Conservation (phyloP, 2,888 invertebrate species). For the Prenolepis imparis region DNA sequence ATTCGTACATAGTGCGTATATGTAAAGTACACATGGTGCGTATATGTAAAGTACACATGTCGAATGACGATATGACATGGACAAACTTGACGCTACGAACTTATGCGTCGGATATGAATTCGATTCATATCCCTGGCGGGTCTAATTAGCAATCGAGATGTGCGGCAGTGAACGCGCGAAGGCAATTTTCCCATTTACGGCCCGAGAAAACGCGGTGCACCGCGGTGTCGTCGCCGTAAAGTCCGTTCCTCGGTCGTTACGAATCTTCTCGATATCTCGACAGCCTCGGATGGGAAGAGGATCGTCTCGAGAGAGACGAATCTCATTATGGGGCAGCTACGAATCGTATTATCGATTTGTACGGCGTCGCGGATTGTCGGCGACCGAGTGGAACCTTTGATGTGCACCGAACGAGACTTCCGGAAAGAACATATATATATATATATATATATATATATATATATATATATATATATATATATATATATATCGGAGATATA, state of each 20-base stretch:
- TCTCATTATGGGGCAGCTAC: slow-evolving; percentile 71
- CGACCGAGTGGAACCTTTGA: slow-evolving; percentile 73
- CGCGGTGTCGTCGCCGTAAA: slow-evolving; percentile 31
- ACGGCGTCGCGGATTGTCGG: slow-evolving; percentile 73
- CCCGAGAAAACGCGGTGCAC: slow-evolving; percentile 29
- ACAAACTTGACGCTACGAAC: slow-evolving; percentile 8
- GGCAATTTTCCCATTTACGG: slow-evolving; percentile 49
- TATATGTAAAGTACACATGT: neutral
- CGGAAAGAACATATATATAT: slow-evolving; percentile 72
- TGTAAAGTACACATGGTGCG: neutral
- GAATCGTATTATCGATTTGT: slow-evolving; percentile 80
- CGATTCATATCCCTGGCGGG: slow-evolving; percentile 18
- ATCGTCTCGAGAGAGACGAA: slow-evolving; percentile 44
- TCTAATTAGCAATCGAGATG: slow-evolving; percentile 52
- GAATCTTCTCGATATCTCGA: slow-evolving; percentile 43
- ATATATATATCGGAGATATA: slow-evolving; percentile 43
- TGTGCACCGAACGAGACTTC: slow-evolving; percentile 76
- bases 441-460: too few species aligned
- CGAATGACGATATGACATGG: neutral
- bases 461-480: neutral
- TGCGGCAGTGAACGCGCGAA: slow-evolving; percentile 40
- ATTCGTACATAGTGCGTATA: neutral
- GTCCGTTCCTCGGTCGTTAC: slow-evolving; percentile 34
- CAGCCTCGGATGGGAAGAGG: slow-evolving; percentile 22
- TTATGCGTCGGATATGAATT: slow-evolving; percentile 21